These are phyloP conservation scores for Babyrousa celebensis DNA, from an alignment of 2,797 vertebrate genomes.

Conservation along the genomic window DNA sequence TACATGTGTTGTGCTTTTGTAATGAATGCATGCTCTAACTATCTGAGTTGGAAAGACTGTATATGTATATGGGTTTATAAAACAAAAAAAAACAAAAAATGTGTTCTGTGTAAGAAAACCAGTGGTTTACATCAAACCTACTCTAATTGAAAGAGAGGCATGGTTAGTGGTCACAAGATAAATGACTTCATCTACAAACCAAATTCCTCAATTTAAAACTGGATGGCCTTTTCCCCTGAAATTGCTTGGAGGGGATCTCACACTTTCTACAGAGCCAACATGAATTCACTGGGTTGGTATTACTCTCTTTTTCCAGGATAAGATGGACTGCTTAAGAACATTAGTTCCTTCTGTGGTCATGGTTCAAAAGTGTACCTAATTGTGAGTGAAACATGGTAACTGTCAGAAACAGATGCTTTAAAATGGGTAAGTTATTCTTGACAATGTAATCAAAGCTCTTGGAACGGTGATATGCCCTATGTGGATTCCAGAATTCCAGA, in stretches of 20 bases:
- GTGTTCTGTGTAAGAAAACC: slow-evolving; percentile 46
- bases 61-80: neutral
- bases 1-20: neutral
- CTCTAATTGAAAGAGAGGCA: slow-evolving; percentile 32
- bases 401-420: slow-evolving; percentile 70
- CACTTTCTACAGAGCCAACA: neutral
- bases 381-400: slow-evolving; percentile 34
- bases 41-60: neutral
- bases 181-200: slow-evolving; percentile 60
- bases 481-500: slow-evolving; percentile 19
- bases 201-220: slow-evolving; percentile 70
- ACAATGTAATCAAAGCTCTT: slow-evolving; percentile 47
- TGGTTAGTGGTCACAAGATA: neutral
- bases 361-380: slow-evolving; percentile 58
- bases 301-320: slow-evolving; percentile 47
- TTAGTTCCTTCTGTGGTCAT: slow-evolving; percentile 59
- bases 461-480: slow-evolving; percentile 40
- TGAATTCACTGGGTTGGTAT: slow-evolving; percentile 49
- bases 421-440: slow-evolving; percentile 50
- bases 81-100: slow-evolving; percentile 24
- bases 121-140: slow-evolving; percentile 60
- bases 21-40: neutral
- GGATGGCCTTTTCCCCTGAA: slow-evolving; percentile 10
- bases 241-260: slow-evolving; percentile 13
- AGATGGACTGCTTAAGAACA: slow-evolving; percentile 13